phyloP scores from a whole-genome alignment of 2,888 invertebrate genomes.

The Lepas anatifera region DNA sequence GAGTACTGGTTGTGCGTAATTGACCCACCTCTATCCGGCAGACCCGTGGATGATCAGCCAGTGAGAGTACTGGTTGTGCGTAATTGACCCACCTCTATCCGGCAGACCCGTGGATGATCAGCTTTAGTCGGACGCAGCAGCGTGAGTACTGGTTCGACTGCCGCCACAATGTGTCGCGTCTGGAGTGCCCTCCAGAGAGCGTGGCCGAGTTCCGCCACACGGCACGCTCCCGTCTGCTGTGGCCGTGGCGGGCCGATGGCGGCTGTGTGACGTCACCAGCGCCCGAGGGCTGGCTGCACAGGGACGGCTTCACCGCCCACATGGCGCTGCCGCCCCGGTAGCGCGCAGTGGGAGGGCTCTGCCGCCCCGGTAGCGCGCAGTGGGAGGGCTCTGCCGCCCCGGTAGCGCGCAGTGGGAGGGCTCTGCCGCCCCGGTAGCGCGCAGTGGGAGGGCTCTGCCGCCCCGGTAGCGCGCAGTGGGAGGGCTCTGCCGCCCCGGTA shows the following conservation, averaged over 20 bases:
- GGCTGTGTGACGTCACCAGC: not conserved
- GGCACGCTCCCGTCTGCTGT: not conserved
- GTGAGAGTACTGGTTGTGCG: no score
- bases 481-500: no score
- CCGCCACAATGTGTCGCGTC: conserved; percentile 29
- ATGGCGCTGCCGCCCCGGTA: not conserved
- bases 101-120: conserved; percentile 39
- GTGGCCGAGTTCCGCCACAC: conserved; percentile 30
- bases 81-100: not conserved
- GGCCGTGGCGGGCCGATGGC: not conserved
- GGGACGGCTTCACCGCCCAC: not conserved
- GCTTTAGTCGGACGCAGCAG: conserved; percentile 33
- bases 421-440: no score
- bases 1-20: no score
- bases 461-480: no score
- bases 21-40: conserved; percentile 24
- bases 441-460: no score
- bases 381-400: no score
- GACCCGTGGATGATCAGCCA: conserved; percentile 40
- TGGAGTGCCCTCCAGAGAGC: conserved; percentile 33
- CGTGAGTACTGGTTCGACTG: conserved; percentile 37
- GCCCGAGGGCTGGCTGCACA: not conserved
- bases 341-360: no score
- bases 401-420: no score
- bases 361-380: no score